Evolutionary conservation across 2,113 vertebrate species (phyloP).

Genomic region (Rhinolophus ferrumequinum): DNA sequence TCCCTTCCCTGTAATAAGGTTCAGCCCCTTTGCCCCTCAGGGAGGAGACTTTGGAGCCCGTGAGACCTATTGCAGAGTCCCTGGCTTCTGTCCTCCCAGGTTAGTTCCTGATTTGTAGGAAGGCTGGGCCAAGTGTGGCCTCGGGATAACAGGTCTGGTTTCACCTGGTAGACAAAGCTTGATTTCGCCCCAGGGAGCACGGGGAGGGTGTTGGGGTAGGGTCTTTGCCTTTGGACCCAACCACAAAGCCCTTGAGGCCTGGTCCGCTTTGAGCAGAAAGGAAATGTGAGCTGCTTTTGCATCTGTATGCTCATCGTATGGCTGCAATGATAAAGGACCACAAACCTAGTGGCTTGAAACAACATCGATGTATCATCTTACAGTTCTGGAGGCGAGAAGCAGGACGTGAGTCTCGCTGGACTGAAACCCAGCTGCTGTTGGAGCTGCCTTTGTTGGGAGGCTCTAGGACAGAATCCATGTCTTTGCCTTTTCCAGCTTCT

Average conservation of each 20-base stretch:
- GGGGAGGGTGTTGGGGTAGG: background rate
- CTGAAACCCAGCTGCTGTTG: background rate
- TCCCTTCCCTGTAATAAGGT: background rate
- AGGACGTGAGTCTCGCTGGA: fast-evolving
- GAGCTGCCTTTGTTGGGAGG: background rate
- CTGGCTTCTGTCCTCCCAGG: background rate
- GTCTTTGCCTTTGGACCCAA: background rate
- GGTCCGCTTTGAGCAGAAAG: background rate
- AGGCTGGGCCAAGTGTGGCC: background rate
- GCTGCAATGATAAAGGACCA: background rate
- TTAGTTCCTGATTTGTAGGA: background rate
- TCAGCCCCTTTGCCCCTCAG: too few species aligned
- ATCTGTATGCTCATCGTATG: fast-evolving
- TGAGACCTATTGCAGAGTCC: background rate
- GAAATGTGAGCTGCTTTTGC: background rate
- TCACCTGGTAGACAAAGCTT: background rate
- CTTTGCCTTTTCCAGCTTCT: background rate
- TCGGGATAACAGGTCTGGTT: background rate
- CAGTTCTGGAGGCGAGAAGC: fast-evolving
- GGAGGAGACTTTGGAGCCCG: background rate
- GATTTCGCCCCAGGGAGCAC: background rate
- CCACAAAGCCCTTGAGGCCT: fast-evolving
- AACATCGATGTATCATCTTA: fast-evolving
- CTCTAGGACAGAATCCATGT: fast-evolving
- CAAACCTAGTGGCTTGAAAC: background rate